Conservation (phyloP, 2,888 invertebrate species). For the Parnassius glacialis region DNA sequence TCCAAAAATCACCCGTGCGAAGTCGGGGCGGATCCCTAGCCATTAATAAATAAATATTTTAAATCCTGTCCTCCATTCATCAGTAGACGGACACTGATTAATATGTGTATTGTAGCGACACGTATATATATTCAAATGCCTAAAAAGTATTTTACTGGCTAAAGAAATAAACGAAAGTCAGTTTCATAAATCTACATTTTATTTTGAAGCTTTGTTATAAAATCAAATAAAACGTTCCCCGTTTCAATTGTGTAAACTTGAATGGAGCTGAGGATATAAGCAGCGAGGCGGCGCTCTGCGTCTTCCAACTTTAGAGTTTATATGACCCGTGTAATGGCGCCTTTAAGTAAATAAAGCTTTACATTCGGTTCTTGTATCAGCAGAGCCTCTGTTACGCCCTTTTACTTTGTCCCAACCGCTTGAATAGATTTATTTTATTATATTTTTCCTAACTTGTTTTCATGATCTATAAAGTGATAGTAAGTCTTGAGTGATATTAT, state of each 20-base stretch:
- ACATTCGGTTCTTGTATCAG: conserved; percentile 60
- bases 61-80: too few species aligned
- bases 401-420: conserved; percentile 51
- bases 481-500: too few species aligned
- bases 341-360: conserved; percentile 73
- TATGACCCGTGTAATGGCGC: conserved; percentile 75
- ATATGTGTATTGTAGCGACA: too few species aligned
- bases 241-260: conserved; percentile 47
- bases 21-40: too few species aligned
- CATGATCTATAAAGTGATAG: background rate
- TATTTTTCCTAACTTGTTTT: background rate
- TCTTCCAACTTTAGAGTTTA: conserved; percentile 70
- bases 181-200: background rate
- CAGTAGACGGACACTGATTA: too few species aligned
- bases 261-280: conserved; percentile 33
- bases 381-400: conserved; percentile 42
- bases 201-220: conserved; percentile 13
- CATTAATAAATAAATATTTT: too few species aligned
- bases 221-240: conserved; percentile 40
- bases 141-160: too few species aligned
- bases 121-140: too few species aligned
- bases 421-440: background rate
- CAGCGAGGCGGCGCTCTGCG: conserved; percentile 45
- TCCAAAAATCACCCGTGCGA: too few species aligned
- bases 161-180: too few species aligned